A percentile compares a stretch with the other conserved stretches of the same genome.
phyloP scores from a whole-genome alignment of 64 coral and sea anemone species.

The Acropora tenuis region DNA sequence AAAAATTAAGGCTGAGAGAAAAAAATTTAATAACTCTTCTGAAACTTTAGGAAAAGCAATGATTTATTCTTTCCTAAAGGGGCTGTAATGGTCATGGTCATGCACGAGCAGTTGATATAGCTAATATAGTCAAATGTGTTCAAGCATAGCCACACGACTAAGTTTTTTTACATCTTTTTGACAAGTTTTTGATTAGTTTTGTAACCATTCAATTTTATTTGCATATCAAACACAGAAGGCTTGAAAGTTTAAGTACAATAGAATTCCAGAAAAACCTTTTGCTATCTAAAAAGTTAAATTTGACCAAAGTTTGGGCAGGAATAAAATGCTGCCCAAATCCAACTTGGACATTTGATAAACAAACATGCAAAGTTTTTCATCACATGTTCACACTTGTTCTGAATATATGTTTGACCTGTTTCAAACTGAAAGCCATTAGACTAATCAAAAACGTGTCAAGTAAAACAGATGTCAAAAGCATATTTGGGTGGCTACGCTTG shows the following conservation, averaged over 20 bases:
- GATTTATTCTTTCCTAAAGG: slow-evolving; percentile 4
- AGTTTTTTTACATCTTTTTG: slow-evolving; percentile 3
- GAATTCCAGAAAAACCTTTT: slow-evolving; percentile 14
- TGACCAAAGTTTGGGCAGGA: slow-evolving; percentile 16
- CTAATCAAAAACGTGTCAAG: slow-evolving; percentile 1
- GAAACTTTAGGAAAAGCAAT: slow-evolving; percentile 10
- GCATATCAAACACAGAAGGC: slow-evolving; percentile 13
- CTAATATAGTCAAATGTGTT: background rate
- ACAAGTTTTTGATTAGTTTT: slow-evolving; percentile 19
- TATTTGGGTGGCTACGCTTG: slow-evolving; percentile 4
- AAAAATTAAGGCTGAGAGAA: slow-evolving; percentile 6
- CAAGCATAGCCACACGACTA: slow-evolving; percentile 2
- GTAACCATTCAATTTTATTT: slow-evolving; percentile 10
- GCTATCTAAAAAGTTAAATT: slow-evolving; percentile 15
- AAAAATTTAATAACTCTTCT: background rate
- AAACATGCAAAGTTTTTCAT: slow-evolving; percentile 1
- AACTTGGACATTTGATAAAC: slow-evolving; percentile 18
- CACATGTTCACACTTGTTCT: slow-evolving; percentile 8
- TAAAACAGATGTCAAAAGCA: background rate
- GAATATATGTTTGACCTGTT: slow-evolving; percentile 8
- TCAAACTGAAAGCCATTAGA: slow-evolving; percentile 8
- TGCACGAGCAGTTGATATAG: slow-evolving; percentile 9
- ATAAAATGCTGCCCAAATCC: slow-evolving; percentile 1
- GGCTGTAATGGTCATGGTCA: slow-evolving; percentile 13
- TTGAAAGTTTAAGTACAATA: slow-evolving; percentile 6